Percentiles rank a stretch among this genome's conserved stretches.
Conservation (phyloP, 2,888 invertebrate species). For the Sesia bembeciformis region DNA sequence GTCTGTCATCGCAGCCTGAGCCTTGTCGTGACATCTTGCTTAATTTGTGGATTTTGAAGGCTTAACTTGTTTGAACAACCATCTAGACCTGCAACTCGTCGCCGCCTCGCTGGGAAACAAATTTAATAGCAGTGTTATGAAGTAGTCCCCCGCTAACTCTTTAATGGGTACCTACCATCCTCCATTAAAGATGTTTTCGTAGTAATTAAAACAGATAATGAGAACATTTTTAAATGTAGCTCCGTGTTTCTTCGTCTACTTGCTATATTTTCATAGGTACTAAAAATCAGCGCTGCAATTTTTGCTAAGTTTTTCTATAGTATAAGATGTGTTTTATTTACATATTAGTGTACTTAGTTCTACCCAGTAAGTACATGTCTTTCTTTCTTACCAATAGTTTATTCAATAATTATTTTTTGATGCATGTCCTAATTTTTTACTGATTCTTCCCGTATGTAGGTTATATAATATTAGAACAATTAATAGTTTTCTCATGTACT, state of each 20-base stretch:
- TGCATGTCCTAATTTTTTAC: too few relatives aligned
- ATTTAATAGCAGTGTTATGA: constrained; percentile 2
- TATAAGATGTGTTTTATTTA: too few relatives aligned
- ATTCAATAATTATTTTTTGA: too few relatives aligned
- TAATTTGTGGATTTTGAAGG: constrained; percentile 30
- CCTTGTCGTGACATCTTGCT: constrained; percentile 31
- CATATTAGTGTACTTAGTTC: too few relatives aligned
- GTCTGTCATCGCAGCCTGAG: constrained; percentile 1
- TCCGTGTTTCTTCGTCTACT: not conserved
- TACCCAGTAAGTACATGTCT: too few relatives aligned
- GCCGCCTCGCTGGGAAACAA: not conserved
- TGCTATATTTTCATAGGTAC: not conserved
- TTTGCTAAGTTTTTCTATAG: too few relatives aligned
- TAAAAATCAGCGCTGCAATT: too few relatives aligned
- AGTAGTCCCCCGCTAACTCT: constrained; percentile 1
- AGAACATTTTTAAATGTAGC: not conserved
- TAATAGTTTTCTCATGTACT: too few relatives aligned
- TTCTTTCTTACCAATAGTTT: too few relatives aligned
- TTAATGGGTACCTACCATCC: constrained; percentile 4
- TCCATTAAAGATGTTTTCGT: constrained; percentile 7
- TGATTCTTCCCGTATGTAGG: too few relatives aligned
- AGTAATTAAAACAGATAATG: constrained; percentile 6
- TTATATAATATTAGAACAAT: too few relatives aligned
- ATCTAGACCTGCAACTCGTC: constrained; percentile 1
- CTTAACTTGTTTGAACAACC: constrained; percentile 22